Conservation (phyloP, 2,797 vertebrate species). For the Sparidentex hasta region DNA sequence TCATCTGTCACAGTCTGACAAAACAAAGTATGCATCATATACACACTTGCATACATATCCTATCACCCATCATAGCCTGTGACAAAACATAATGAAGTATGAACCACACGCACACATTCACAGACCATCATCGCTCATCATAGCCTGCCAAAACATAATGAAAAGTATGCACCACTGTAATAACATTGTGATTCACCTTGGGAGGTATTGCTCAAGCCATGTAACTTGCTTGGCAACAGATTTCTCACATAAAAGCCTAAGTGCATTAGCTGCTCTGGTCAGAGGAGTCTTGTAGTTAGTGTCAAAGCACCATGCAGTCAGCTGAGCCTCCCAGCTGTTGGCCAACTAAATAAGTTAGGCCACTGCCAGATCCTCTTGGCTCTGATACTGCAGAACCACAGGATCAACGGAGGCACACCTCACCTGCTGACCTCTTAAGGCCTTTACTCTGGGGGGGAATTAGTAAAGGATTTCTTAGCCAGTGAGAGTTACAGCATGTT, state of each 20-base stretch:
- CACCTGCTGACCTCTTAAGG: conserved; percentile 68
- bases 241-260: conserved; percentile 63
- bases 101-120: conserved; percentile 30
- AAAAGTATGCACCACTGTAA: conserved; percentile 64
- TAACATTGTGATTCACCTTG: conserved; percentile 66
- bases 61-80: conserved; percentile 33
- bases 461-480: conserved; percentile 64
- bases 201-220: conserved; percentile 54
- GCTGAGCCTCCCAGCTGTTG: conserved; percentile 56
- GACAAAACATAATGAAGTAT: conserved; percentile 56
- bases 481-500: conserved; percentile 57
- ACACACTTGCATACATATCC: conserved; percentile 40
- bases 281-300: conserved; percentile 22
- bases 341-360: conserved; percentile 59
- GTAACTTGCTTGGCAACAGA: conserved; percentile 47
- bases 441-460: conserved; percentile 56
- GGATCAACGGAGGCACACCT: conserved; percentile 61
- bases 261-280: conserved; percentile 55
- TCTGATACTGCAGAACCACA: conserved; percentile 48
- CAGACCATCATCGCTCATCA: conserved; percentile 52
- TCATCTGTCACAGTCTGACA: conserved; percentile 56
- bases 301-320: conserved; percentile 54
- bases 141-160: conserved; percentile 62
- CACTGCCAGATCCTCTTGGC: conserved; percentile 60
- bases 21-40: conserved; percentile 48